phyloP scores from a whole-genome alignment of 1,140 invertebrate species.

The Leptinotarsa undecemlineata region DNA sequence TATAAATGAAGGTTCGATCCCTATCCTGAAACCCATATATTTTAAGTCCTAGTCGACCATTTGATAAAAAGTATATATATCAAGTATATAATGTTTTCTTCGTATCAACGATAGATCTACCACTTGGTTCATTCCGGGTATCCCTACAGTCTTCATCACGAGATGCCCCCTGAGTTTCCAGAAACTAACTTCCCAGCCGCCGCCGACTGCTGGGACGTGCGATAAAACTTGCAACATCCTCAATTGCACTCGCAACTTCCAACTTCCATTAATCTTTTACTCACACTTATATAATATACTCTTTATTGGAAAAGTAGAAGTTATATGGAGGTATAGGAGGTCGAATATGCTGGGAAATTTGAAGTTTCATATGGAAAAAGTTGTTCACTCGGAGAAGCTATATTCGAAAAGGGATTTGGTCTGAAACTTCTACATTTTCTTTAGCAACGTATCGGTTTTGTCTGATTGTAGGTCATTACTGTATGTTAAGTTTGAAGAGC shows the following conservation, averaged over 20 bases:
- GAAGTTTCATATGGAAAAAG: not conserved
- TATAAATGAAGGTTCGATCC: no score
- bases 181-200: conserved; percentile 13
- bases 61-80: no score
- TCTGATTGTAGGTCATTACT: no score
- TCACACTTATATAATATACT: conserved; percentile 3
- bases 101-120: not conserved
- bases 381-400: no score
- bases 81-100: not conserved
- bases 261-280: conserved; percentile 21
- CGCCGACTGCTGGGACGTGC: conserved; percentile 16
- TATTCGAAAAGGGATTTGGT: no score
- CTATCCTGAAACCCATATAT: no score
- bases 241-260: conserved; percentile 16
- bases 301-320: conserved; percentile 6
- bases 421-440: no score
- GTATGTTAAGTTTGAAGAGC: no score
- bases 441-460: no score
- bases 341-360: not conserved
- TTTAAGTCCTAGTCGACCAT: no score
- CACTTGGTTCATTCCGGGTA: not conserved
- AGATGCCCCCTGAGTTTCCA: not conserved
- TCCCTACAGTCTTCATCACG: not conserved
- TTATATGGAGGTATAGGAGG: not conserved
- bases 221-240: conserved; percentile 22